Conservation (phyloP, 2,113 vertebrate species). For the Syngnathus floridae region DNA sequence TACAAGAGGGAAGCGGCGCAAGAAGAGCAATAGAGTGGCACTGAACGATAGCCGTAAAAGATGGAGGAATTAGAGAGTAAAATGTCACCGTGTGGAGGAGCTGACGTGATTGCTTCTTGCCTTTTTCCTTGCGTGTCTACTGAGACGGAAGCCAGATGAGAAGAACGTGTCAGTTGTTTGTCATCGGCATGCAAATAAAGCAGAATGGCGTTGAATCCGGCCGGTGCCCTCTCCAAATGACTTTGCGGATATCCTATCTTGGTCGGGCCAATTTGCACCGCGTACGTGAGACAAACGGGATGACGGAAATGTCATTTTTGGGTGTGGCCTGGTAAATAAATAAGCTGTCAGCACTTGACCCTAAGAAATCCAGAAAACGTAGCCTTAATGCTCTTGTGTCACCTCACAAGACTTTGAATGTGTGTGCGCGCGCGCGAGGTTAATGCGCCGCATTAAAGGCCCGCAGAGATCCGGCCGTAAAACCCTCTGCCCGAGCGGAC, state of each 20-base stretch:
- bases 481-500: not conserved
- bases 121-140: slow-evolving; percentile 5
- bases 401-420: not conserved
- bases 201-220: not conserved
- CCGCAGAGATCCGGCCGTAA: slow-evolving; percentile 4
- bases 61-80: slow-evolving; percentile 33
- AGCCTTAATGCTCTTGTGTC: not conserved
- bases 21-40: slow-evolving; percentile 26
- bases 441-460: slow-evolving; percentile 7
- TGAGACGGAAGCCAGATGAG: slow-evolving; percentile 42
- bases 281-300: too few species aligned
- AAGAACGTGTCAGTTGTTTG: slow-evolving; percentile 52
- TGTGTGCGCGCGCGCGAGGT: not conserved
- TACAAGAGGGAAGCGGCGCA: slow-evolving; percentile 12
- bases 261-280: too few species aligned
- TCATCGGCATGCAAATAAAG: slow-evolving; percentile 23
- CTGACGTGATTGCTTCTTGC: slow-evolving; percentile 41
- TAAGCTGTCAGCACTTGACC: not conserved
- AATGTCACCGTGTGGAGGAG: slow-evolving; percentile 45
- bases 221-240: not conserved
- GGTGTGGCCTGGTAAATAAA: too few species aligned
- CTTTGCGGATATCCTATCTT: not conserved
- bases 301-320: too few species aligned
- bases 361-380: not conserved
- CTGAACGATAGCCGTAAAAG: slow-evolving; percentile 43